Evolutionary conservation across 35 echinoderm and acorn worm species (phyloP).

Genomic region (Apostichopus californicus): DNA sequence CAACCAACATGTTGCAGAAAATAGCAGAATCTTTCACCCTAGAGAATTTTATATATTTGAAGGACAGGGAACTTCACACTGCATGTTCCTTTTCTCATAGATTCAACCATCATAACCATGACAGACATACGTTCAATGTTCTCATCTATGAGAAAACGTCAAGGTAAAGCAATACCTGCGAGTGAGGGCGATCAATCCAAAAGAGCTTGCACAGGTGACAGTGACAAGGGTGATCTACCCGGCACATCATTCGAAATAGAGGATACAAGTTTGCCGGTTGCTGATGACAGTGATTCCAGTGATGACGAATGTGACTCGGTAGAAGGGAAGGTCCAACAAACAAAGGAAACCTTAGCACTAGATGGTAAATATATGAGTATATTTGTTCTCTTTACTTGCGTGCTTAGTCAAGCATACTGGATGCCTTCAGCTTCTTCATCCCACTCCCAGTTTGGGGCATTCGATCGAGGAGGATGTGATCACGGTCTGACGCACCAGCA

Average conservation of each 20-base stretch:
- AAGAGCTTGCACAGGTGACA: no score
- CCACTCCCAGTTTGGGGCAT: no score
- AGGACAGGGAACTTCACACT: no score
- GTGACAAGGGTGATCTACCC: neutral
- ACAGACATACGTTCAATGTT: neutral
- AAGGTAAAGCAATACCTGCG: neutral
- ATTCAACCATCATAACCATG: neutral
- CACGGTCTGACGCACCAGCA: no score
- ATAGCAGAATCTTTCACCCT: no score
- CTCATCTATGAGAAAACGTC: slow-evolving; percentile 1
- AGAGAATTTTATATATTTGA: no score
- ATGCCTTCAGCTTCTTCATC: no score
- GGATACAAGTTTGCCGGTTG: neutral
- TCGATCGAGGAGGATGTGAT: no score
- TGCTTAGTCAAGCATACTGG: no score
- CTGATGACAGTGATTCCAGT: slow-evolving; percentile 1
- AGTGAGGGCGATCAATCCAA: neutral
- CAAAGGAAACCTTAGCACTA: neutral
- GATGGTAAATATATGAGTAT: neutral
- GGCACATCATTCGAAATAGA: slow-evolving; percentile 1
- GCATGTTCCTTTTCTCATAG: slow-evolving; percentile 1
- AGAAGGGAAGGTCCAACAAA: neutral
- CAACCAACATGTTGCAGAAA: no score
- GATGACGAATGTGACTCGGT: neutral
- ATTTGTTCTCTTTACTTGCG: no score